Evolutionary conservation across 2,888 invertebrate species (phyloP).

Genomic region (Mythimna albipuncta): DNA sequence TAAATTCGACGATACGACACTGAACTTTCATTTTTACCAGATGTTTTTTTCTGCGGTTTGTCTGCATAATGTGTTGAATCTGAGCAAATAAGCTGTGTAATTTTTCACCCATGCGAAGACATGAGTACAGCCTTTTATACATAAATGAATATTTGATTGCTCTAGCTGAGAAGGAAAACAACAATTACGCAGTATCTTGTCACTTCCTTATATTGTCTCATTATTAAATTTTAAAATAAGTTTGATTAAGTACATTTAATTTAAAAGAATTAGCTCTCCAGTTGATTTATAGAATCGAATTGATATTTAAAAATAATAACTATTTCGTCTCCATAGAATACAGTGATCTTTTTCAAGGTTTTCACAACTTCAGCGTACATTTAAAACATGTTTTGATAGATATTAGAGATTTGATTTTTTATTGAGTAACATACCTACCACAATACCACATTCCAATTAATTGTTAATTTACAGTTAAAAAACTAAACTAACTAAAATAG

Average conservation of each 20-base stretch:
- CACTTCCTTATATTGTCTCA: slow-evolving; percentile 48
- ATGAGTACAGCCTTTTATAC: slow-evolving; percentile 10
- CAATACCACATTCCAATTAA: neutral
- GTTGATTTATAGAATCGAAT: neutral
- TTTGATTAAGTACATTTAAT: neutral
- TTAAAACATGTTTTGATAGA: neutral
- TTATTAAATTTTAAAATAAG: slow-evolving; percentile 6
- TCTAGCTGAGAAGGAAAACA: slow-evolving; percentile 48
- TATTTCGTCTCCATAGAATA: neutral
- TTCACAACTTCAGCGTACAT: neutral
- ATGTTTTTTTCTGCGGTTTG: slow-evolving; percentile 1
- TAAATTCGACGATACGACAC: neutral
- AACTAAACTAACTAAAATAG: slow-evolving; percentile 4
- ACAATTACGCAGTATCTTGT: slow-evolving; percentile 37
- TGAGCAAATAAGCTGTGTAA: slow-evolving; percentile 18
- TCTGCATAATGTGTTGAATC: neutral
- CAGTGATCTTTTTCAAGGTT: neutral
- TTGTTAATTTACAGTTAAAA: slow-evolving; percentile 6
- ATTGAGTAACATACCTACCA: neutral
- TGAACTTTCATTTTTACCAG: slow-evolving; percentile 46
- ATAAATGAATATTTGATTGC: slow-evolving; percentile 45
- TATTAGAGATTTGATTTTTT: neutral
- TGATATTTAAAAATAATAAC: neutral
- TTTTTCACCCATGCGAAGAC: slow-evolving; percentile 16
- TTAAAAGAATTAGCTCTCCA: neutral